A percentile compares a stretch with the other conserved stretches of the same genome.
phyloP scores from a whole-genome alignment of 1,140 invertebrate genomes.

The Carposina sasakii region DNA sequence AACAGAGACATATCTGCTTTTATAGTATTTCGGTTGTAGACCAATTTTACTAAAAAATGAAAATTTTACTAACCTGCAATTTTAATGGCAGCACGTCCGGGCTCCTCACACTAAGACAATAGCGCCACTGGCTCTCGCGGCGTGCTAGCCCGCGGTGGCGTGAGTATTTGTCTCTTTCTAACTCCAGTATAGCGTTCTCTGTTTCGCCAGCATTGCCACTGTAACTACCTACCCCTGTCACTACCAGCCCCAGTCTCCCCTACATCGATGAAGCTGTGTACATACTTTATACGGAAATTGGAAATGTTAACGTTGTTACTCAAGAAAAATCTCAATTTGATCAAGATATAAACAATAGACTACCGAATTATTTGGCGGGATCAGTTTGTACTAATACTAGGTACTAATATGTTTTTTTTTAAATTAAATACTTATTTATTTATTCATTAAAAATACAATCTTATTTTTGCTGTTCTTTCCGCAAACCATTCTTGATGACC shows the following conservation, averaged over 20 bases:
- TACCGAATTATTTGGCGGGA: too few species aligned
- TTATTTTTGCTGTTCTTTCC: too few species aligned
- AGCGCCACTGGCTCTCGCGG: constrained; percentile 10
- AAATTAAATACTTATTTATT: too few species aligned
- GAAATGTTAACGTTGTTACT: too few species aligned
- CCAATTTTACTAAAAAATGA: constrained; percentile 12
- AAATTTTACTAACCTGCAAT: constrained; percentile 16
- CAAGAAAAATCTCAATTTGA: too few species aligned
- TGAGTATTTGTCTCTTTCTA: constrained; percentile 20
- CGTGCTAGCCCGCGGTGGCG: constrained; percentile 4
- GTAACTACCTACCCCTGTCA: constrained; percentile 18
- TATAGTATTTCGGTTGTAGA: constrained; percentile 12
- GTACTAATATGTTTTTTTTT: too few species aligned
- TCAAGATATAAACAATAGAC: too few species aligned
- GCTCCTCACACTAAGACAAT: constrained; percentile 9
- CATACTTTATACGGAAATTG: too few species aligned
- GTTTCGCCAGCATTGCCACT: constrained; percentile 10
- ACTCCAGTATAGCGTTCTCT: constrained; percentile 12
- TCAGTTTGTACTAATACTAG: too few species aligned
- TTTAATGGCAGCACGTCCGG: constrained; percentile 11
- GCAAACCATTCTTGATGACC: too few species aligned
- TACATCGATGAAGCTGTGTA: too few species aligned
- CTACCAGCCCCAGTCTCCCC: constrained; percentile 18
- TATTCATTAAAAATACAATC: too few species aligned
- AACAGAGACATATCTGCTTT: constrained; percentile 10